Percentiles rank a stretch among this genome's conserved stretches.
Conservation (phyloP, 35 echinoderm and acorn worm genomes). For the Ophioderma brevispina region DNA sequence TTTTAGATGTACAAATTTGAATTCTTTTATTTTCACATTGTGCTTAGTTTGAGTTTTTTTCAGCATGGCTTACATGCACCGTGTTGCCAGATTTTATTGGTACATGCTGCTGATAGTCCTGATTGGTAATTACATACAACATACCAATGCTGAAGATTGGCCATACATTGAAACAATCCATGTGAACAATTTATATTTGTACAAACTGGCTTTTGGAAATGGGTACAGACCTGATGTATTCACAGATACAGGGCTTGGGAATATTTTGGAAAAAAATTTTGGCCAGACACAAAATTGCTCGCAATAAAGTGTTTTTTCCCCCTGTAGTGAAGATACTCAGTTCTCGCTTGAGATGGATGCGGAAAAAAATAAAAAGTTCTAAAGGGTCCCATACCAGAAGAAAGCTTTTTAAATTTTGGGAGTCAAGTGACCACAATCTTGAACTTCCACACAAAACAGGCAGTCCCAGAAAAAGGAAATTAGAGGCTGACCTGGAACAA, state of each 20-base stretch:
- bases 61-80: too few relatives aligned
- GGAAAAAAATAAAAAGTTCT: background rate
- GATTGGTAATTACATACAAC: too few relatives aligned
- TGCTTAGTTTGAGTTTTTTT: too few relatives aligned
- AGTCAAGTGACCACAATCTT: constrained; percentile 17
- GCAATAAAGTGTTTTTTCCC: background rate
- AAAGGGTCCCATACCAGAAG: constrained; percentile 6
- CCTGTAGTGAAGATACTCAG: constrained; percentile 5
- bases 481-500: constrained; percentile 22
- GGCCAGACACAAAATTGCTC: background rate
- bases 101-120: too few relatives aligned
- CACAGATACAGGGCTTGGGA: background rate
- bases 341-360: constrained; percentile 3
- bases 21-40: too few relatives aligned
- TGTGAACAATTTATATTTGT: too few relatives aligned
- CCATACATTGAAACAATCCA: too few relatives aligned
- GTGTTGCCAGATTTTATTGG: too few relatives aligned
- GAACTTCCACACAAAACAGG: constrained; percentile 33
- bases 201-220: too few relatives aligned
- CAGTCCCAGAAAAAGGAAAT: constrained; percentile 28
- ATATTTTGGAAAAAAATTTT: constrained; percentile 2
- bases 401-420: constrained; percentile 27
- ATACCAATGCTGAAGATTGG: too few relatives aligned
- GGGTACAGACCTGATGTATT: too few relatives aligned
- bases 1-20: too few relatives aligned